These are phyloP conservation scores for Pecten maximus DNA, from an alignment of 2,888 invertebrate genomes.

Conservation along the genomic window DNA sequence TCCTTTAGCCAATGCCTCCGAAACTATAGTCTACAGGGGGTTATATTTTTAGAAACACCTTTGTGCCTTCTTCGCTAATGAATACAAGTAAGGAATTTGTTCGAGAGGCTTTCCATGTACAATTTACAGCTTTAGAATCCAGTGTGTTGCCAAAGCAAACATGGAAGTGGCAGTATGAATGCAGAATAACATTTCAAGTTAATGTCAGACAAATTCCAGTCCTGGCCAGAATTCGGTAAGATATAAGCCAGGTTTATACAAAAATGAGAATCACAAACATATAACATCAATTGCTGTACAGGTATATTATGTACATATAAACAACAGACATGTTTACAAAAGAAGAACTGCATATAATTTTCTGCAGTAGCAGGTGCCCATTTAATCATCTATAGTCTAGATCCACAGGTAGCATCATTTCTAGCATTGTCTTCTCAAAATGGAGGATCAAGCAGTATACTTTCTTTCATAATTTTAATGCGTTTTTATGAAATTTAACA, in stretches of 20 bases:
- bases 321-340: background rate
- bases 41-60: background rate
- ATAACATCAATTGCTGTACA: background rate
- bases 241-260: background rate
- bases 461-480: no score
- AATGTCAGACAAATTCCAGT: conserved; percentile 30
- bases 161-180: background rate
- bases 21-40: background rate
- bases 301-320: background rate
- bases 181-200: background rate
- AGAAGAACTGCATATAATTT: background rate
- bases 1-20: background rate
- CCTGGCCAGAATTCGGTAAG: background rate
- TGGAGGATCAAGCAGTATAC: no score
- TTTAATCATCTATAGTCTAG: background rate
- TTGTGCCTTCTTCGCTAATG: background rate
- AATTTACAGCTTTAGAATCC: conserved; percentile 14
- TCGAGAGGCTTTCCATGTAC: conserved; percentile 11
- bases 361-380: background rate
- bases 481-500: no score
- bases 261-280: background rate
- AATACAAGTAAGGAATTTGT: conserved; percentile 30
- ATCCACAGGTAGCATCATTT: background rate
- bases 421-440: no score
- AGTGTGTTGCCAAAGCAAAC: conserved; percentile 2